These are phyloP conservation scores for Petromus typicus DNA, from an alignment of 2,113 vertebrate genomes.

Conservation along the genomic window DNA sequence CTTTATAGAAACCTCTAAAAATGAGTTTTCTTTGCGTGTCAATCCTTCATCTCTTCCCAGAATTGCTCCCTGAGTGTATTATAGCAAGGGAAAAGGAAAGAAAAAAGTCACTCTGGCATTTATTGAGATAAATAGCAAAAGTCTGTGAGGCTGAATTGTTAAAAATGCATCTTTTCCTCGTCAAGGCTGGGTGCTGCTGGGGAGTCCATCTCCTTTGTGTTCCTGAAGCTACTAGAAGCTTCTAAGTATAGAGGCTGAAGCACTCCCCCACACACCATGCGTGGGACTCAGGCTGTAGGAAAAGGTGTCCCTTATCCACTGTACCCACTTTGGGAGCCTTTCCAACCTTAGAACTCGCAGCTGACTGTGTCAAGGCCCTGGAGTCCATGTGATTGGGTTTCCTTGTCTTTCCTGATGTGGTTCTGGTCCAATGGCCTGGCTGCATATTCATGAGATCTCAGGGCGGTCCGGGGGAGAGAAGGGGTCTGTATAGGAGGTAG, in stretches of 20 bases:
- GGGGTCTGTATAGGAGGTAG: neutral
- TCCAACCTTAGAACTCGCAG: fast-evolving
- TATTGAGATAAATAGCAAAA: conserved; percentile 77
- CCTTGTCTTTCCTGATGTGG: neutral
- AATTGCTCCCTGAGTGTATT: conserved; percentile 6
- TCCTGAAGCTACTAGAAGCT: neutral
- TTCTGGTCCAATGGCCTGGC: neutral
- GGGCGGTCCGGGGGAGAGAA: too few relatives aligned
- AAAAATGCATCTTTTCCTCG: conserved; percentile 50
- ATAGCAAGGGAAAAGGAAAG: conserved; percentile 18
- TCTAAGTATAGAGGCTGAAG: neutral
- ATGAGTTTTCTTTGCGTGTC: conserved; percentile 46
- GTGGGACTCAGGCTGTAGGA: neutral
- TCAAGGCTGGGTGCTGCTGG: neutral
- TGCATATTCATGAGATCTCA: neutral
- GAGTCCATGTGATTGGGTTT: neutral
- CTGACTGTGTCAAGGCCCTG: neutral
- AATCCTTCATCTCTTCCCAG: conserved; percentile 55
- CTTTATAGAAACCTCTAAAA: conserved; percentile 68
- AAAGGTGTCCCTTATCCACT: neutral
- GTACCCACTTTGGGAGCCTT: neutral
- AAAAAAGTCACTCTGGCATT: conserved; percentile 51
- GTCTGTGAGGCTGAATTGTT: conserved; percentile 55
- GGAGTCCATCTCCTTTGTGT: conserved; percentile 54
- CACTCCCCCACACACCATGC: neutral